Base-by-base conservation (phyloP, 1,140 invertebrate species). In the Anoplophora glabripennis region DNA sequence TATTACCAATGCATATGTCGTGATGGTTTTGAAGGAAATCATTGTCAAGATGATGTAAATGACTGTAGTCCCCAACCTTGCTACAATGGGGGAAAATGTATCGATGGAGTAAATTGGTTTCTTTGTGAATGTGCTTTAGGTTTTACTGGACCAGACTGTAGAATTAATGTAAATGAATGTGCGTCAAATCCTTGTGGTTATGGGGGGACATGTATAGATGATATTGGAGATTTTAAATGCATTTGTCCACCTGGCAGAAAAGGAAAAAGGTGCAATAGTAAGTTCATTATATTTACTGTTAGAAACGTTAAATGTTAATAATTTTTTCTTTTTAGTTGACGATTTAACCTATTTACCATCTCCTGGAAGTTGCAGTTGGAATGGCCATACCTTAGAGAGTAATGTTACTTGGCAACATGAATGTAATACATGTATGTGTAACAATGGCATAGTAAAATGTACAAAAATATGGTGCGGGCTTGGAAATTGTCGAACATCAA, bases 381-480 rank as follows among this genome's bases (percentile, higher is more conserved):
- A 82, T 53, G 78, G 81, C 1, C 78, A 83, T 44, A 79, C 79
- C 36, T 78, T 82, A 62, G 75, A 79, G 10, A 79, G 83, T 66
- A 84, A 85, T 67, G 81, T 82, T 40, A 83, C 82, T 11, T 89
- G 87, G 87, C 81, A 84, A 72, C 71, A 76, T 62, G 85, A 89
- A 40, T 96, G 93, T 77, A 94, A 95, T 75, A 83, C 85, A 1
- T 94, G 92, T 73, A 81, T 84, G 42, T 94, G 92, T 71, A 77
- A 81, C 10, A 86, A 86, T 52, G 86, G 87, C 8, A 83, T 84
- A 44, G 86, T 88, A 11, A 81, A 83, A 14, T 96, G 92, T 77
- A 93, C 90, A 46, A 86, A 89, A 69, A 85, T 94, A 14, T 92
- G 89, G 89, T 92, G 90, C 69, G 89, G 89, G 4, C 79, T 89